Evolutionary conservation across 2,797 vertebrate genomes (phyloP).

Genomic region (Discoglossus pictus): DNA sequence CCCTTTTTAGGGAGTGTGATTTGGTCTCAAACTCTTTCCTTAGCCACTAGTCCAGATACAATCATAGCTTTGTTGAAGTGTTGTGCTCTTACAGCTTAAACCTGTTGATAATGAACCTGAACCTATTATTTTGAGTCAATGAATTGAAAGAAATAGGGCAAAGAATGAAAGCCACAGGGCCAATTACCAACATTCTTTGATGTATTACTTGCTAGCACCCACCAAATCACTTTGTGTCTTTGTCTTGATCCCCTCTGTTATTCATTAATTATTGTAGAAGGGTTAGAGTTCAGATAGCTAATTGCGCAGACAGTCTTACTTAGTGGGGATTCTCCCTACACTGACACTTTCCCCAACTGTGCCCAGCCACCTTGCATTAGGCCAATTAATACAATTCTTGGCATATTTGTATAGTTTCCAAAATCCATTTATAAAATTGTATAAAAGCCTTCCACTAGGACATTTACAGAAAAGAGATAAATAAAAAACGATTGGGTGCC

Average conservation of each 20-base stretch:
- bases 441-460: constrained; percentile 64
- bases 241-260: constrained; percentile 99
- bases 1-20: constrained; percentile 69
- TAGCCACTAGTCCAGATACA: constrained; percentile 71
- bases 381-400: constrained; percentile 97
- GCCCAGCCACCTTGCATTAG: constrained; percentile 93
- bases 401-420: constrained; percentile 77
- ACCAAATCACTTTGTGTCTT: constrained; percentile 92
- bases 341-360: constrained; percentile 92
- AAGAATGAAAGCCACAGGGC: constrained; percentile 99
- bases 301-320: constrained; percentile 93
- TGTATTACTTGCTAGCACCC: constrained; percentile 93
- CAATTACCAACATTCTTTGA: constrained; percentile 99
- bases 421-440: constrained; percentile 69
- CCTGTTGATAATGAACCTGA: constrained; percentile 99
- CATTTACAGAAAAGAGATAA: constrained; percentile 53
- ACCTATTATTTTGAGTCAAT: constrained; percentile 99
- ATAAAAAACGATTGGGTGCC: too few relatives aligned
- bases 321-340: constrained; percentile 87
- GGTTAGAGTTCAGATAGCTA: constrained; percentile 96
- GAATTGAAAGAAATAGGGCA: constrained; percentile 99
- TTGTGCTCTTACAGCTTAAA: constrained; percentile 91
- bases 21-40: constrained; percentile 73
- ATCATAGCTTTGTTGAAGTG: constrained; percentile 83
- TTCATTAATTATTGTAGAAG: constrained; percentile 98